Evolutionary conservation across 2,113 vertebrate species (phyloP).

Genomic region (Grantiella picta): DNA sequence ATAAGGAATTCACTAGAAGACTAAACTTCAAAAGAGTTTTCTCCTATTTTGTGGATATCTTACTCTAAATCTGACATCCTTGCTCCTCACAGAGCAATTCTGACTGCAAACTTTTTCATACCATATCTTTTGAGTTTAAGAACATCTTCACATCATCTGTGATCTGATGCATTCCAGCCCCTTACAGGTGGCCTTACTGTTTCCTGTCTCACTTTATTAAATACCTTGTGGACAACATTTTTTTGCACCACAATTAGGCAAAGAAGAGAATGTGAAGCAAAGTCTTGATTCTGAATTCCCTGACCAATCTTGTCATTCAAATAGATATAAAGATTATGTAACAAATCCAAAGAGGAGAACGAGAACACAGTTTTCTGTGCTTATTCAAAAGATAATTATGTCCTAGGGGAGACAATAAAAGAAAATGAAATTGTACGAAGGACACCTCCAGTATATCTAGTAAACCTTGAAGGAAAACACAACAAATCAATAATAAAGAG

Average conservation of each 20-base stretch:
- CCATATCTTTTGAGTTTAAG: background rate
- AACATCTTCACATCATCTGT: background rate
- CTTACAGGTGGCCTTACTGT: background rate
- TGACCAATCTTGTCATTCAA: background rate
- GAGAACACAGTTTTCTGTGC: background rate
- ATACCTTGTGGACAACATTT: background rate
- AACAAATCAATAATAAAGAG: conserved; percentile 9
- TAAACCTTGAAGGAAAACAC: conserved; percentile 14
- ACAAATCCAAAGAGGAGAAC: conserved; percentile 29
- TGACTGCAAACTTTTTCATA: background rate
- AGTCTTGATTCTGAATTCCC: conserved; percentile 42
- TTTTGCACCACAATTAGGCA: background rate
- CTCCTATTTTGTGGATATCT: background rate
- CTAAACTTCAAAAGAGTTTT: background rate
- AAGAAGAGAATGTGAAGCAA: background rate
- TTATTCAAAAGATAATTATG: conserved; percentile 44
- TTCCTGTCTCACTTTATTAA: background rate
- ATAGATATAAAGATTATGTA: conserved; percentile 16
- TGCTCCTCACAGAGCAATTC: background rate
- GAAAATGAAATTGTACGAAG: conserved; percentile 27
- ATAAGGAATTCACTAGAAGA: background rate
- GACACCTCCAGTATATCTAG: background rate
- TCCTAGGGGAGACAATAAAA: conserved; percentile 44
- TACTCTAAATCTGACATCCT: background rate
- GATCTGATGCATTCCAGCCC: background rate